Conservation (phyloP, 2,888 invertebrate genomes). For the Hesperia comma region DNA sequence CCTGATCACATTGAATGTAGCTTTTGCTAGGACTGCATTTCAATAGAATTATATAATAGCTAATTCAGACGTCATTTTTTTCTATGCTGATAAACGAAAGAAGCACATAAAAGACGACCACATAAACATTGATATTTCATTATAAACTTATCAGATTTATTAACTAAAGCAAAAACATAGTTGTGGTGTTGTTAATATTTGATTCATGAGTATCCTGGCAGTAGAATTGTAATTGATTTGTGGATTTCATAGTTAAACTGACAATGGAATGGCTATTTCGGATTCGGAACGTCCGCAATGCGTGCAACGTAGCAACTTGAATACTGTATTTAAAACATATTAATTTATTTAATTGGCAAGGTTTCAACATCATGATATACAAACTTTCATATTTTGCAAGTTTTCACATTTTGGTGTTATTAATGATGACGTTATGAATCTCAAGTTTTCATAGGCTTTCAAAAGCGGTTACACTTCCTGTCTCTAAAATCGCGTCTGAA, state of each 20-base stretch:
- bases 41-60: too few relatives aligned
- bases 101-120: too few relatives aligned
- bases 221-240: background rate
- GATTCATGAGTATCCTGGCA: background rate
- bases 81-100: too few relatives aligned
- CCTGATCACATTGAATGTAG: too few relatives aligned
- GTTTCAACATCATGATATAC: background rate
- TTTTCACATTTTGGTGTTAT: constrained; percentile 10
- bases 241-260: background rate
- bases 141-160: too few relatives aligned
- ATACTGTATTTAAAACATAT: constrained; percentile 9
- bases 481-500: constrained; percentile 1
- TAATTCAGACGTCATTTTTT: too few relatives aligned
- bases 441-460: constrained; percentile 8
- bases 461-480: background rate
- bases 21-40: too few relatives aligned
- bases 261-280: constrained; percentile 4
- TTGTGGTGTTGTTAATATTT: background rate
- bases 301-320: background rate
- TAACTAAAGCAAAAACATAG: too few relatives aligned
- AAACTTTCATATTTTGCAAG: constrained; percentile 8
- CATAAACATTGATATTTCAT: too few relatives aligned
- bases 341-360: constrained; percentile 6
- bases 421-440: background rate
- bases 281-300: background rate